Percentiles rank a stretch among this genome's conserved stretches.
These are phyloP conservation scores for Eolophus roseicapilla DNA, from an alignment of 2,113 vertebrate species.

Conservation along the genomic window DNA sequence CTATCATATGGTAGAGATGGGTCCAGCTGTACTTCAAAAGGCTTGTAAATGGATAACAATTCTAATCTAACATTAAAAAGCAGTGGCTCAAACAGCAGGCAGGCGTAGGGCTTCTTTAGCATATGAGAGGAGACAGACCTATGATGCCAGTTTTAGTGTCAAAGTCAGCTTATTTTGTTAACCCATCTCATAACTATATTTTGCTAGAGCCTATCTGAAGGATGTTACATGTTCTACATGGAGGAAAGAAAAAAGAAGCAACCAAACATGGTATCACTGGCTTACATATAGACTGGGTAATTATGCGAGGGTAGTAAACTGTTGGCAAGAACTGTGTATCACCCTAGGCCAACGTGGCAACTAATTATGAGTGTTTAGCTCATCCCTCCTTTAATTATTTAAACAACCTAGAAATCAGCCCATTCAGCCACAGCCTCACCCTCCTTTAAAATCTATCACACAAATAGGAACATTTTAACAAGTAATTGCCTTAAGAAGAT, in stretches of 20 bases:
- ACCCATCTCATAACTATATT: background rate
- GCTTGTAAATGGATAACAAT: conserved; percentile 45
- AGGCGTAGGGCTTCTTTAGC: background rate
- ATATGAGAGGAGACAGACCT: background rate
- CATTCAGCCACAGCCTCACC: background rate
- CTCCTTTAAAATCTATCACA: background rate
- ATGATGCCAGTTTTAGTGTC: background rate
- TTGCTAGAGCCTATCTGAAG: background rate
- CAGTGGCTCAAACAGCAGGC: background rate
- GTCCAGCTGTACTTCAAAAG: conserved; percentile 59
- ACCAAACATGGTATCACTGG: background rate
- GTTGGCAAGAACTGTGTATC: background rate
- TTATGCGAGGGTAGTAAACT: background rate
- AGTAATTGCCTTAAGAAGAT: background rate
- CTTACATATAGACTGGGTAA: conserved; percentile 2
- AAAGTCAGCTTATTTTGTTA: conserved; percentile 10
- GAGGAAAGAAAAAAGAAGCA: background rate
- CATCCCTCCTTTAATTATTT: background rate
- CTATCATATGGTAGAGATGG: conserved; percentile 42
- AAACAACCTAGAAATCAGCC: conserved; percentile 2
- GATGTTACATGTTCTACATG: background rate
- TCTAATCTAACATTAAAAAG: conserved; percentile 32
- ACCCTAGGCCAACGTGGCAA: background rate
- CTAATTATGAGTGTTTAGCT: background rate
- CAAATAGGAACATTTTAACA: background rate